Percentiles rank a stretch among this genome's conserved stretches.
Conservation (phyloP, 2,113 vertebrate genomes). For the Campylorhamphus procurvoides region DNA sequence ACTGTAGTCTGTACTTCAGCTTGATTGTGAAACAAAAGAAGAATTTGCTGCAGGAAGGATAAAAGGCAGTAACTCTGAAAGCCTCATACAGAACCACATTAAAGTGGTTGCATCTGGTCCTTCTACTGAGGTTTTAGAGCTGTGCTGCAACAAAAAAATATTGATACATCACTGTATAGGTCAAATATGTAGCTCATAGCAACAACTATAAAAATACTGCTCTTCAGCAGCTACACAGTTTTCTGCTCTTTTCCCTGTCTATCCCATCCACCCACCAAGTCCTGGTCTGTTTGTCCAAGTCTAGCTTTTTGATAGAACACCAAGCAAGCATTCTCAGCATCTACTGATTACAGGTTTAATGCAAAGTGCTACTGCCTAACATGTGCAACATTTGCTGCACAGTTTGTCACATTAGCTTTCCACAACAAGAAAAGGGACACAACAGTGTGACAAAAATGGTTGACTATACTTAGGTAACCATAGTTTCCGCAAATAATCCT, state of each 20-base stretch:
- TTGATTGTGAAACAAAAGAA: background rate
- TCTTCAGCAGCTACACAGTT: background rate
- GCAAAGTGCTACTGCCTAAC: background rate
- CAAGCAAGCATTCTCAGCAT: background rate
- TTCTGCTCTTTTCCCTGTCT: background rate
- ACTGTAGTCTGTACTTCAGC: background rate
- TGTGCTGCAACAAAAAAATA: background rate
- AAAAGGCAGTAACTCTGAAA: background rate
- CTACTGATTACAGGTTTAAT: background rate
- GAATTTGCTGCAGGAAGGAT: background rate
- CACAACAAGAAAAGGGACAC: background rate
- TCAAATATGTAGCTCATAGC: background rate
- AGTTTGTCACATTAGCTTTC: background rate
- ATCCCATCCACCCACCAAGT: background rate
- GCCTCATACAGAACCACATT: background rate
- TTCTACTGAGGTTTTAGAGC: background rate
- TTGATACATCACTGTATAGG: background rate
- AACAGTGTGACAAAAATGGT: background rate
- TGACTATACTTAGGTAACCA: background rate
- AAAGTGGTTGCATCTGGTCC: background rate
- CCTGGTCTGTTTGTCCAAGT: background rate
- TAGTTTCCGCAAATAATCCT: background rate
- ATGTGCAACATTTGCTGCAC: background rate
- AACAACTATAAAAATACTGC: background rate
- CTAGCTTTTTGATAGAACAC: background rate